Conservation (phyloP, 1,140 invertebrate species). For the Steinernema feltiae region DNA sequence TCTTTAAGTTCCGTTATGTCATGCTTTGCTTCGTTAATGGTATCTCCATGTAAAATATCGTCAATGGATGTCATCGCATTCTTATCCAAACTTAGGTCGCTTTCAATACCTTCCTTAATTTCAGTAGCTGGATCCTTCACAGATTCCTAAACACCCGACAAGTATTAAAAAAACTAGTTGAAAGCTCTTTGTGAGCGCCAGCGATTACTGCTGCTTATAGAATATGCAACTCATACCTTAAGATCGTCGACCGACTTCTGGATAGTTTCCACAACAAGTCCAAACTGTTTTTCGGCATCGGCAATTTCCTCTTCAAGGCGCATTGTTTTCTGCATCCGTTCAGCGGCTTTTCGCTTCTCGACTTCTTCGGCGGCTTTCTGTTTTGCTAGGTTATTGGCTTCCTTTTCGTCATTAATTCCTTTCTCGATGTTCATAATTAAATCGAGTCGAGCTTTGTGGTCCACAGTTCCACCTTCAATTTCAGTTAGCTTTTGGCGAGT, state of each 20-base stretch:
- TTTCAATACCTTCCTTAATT: constrained; percentile 28
- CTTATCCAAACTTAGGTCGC: constrained; percentile 26
- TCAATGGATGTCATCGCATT: constrained; percentile 43
- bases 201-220: too few species aligned
- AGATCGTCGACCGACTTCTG: constrained; percentile 11
- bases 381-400: constrained; percentile 10
- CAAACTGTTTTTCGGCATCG: constrained; percentile 18
- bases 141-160: neutral
- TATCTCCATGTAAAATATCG: constrained; percentile 38
- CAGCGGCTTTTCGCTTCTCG: constrained; percentile 32
- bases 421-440: constrained; percentile 50
- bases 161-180: neutral
- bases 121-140: neutral
- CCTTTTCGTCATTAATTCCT: constrained; percentile 39
- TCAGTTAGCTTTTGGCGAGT: constrained; percentile 53
- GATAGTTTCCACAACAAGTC: constrained; percentile 16
- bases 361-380: constrained; percentile 18
- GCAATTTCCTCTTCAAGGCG: neutral
- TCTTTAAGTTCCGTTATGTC: constrained; percentile 46
- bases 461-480: constrained; percentile 52
- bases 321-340: constrained; percentile 1
- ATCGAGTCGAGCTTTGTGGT: constrained; percentile 51
- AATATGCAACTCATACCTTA: too few species aligned
- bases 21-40: constrained; percentile 40
- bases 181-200: too few species aligned